Conservation (phyloP, 2,888 invertebrate species). For the Sminthurinus aureus region DNA sequence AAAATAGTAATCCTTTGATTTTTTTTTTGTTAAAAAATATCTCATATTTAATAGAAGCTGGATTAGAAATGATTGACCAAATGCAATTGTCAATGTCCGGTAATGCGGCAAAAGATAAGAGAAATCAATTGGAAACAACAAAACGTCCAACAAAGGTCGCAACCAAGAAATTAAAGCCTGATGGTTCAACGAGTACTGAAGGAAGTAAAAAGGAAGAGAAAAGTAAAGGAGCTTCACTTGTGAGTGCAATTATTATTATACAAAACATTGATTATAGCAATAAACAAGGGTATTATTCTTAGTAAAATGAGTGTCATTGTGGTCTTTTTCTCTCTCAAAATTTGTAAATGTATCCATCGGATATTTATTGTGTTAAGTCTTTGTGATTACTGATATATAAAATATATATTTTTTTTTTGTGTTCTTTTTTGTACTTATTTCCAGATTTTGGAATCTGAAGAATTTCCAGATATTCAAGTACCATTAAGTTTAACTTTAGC, state of each 20-base stretch:
- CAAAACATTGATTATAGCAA: background rate
- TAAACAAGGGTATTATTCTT: background rate
- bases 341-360: too few species aligned
- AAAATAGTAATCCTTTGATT: too few species aligned
- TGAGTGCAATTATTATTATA: constrained; percentile 18
- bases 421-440: background rate
- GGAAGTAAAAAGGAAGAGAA: constrained; percentile 47
- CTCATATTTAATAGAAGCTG: constrained; percentile 47
- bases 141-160: constrained; percentile 55
- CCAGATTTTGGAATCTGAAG: constrained; percentile 56
- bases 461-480: constrained; percentile 54
- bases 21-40: too few species aligned
- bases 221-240: constrained; percentile 49
- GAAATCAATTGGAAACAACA: constrained; percentile 65
- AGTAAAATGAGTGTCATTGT: too few species aligned
- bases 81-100: constrained; percentile 78
- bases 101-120: constrained; percentile 87
- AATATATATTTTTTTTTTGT: background rate
- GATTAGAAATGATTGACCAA: constrained; percentile 61
- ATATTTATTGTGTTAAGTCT: too few species aligned
- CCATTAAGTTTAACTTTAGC: constrained; percentile 49
- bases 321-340: too few species aligned
- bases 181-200: constrained; percentile 31
- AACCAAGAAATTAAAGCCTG: constrained; percentile 56
- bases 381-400: too few species aligned